phyloP scores from a whole-genome alignment of 2,888 invertebrate species.

The Ormyrus nitidulus region DNA sequence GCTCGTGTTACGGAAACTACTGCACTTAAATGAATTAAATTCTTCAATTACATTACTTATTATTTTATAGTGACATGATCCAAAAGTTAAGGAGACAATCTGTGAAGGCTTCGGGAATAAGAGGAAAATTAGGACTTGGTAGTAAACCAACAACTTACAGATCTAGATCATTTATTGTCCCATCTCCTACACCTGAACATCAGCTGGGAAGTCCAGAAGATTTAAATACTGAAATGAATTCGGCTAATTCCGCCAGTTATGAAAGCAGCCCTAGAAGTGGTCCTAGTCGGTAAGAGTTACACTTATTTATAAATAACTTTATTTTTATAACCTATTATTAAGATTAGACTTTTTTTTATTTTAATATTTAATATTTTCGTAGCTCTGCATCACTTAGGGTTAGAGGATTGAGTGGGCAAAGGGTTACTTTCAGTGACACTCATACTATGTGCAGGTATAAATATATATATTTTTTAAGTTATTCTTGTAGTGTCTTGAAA shows the following conservation, averaged over 20 bases:
- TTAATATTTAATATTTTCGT: background rate
- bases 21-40: no score
- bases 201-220: slow-evolving; percentile 77
- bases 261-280: slow-evolving; percentile 86
- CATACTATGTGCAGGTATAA: slow-evolving; percentile 77
- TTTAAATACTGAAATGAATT: slow-evolving; percentile 69
- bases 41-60: background rate
- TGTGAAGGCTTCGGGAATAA: slow-evolving; percentile 86
- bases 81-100: slow-evolving; percentile 91
- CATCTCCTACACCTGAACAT: slow-evolving; percentile 82
- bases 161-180: slow-evolving; percentile 86
- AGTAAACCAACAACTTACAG: slow-evolving; percentile 81
- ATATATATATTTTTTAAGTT: slow-evolving; percentile 2
- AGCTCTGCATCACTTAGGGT: slow-evolving; percentile 83
- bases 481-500: background rate
- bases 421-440: slow-evolving; percentile 81
- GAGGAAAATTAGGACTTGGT: slow-evolving; percentile 86
- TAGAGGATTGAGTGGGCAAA: slow-evolving; percentile 76
- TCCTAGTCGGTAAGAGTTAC: slow-evolving; percentile 76
- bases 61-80: slow-evolving; percentile 87
- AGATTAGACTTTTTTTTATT: background rate
- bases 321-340: background rate
- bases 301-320: background rate
- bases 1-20: no score
- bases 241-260: slow-evolving; percentile 79